Conservation (phyloP, 2,113 vertebrate species). For the Labeo rohita region DNA sequence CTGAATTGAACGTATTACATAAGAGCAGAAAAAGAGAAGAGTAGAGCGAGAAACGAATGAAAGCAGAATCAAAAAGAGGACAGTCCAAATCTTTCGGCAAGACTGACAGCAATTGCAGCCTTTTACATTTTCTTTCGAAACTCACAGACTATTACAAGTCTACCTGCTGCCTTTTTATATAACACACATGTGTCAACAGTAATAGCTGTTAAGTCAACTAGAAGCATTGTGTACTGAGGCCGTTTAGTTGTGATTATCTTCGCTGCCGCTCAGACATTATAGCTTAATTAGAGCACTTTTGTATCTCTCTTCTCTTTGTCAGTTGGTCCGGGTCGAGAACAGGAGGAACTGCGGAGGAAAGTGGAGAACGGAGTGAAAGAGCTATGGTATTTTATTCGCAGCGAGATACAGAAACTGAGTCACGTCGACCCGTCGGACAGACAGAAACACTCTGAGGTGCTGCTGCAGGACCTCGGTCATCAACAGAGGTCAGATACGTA, state of each 20-base stretch:
- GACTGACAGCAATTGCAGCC: neutral
- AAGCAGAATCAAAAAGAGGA: neutral
- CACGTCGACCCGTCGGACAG: slow-evolving; percentile 81
- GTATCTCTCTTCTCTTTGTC: neutral
- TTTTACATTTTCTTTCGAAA: neutral
- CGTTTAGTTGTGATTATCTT: neutral
- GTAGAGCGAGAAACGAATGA: neutral
- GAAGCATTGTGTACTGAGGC: neutral
- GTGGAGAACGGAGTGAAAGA: slow-evolving; percentile 96
- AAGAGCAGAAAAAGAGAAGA: neutral
- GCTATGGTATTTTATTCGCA: slow-evolving; percentile 97
- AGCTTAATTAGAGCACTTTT: slow-evolving; percentile 27
- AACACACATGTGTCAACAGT: neutral
- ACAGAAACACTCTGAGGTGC: slow-evolving; percentile 85
- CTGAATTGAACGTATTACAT: neutral
- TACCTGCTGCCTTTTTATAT: neutral
- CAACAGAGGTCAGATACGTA: slow-evolving; percentile 85
- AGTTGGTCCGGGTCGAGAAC: slow-evolving; percentile 87
- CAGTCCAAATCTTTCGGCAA: neutral
- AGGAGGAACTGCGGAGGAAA: slow-evolving; percentile 89
- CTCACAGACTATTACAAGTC: neutral
- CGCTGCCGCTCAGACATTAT: neutral
- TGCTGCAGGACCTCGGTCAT: slow-evolving; percentile 93
- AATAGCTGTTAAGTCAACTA: neutral
- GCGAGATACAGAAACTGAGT: slow-evolving; percentile 93